These are phyloP conservation scores for Alviniconcha marisindica DNA, from an alignment of 1,140 invertebrate genomes.

Conservation along the genomic window DNA sequence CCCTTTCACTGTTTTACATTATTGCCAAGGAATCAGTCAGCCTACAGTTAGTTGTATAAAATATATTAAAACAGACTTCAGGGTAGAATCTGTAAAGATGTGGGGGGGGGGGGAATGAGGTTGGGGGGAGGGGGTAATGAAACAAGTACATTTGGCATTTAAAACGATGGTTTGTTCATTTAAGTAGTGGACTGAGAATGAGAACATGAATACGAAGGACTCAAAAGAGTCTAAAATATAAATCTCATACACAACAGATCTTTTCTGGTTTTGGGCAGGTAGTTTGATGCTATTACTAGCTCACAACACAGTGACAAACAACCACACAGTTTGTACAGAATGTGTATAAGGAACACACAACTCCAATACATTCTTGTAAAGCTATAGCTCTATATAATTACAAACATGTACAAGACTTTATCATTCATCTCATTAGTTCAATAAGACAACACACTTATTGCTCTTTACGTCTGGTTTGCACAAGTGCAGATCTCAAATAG, in stretches of 20 bases:
- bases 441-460: slow-evolving; percentile 11
- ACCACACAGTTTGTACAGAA: no score
- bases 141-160: neutral
- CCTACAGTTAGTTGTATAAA: no score
- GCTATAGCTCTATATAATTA: slow-evolving; percentile 17
- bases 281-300: slow-evolving; percentile 1
- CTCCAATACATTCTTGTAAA: neutral
- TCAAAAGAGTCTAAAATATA: slow-evolving; percentile 25
- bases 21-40: no score
- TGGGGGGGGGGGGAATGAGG: no score
- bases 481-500: slow-evolving; percentile 12
- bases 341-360: neutral
- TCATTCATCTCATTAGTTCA: neutral
- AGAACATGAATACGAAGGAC: neutral
- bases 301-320: neutral
- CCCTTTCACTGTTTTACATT: no score
- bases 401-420: slow-evolving; percentile 11
- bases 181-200: no score
- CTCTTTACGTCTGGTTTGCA: slow-evolving; percentile 25
- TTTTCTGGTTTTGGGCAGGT: slow-evolving; percentile 8
- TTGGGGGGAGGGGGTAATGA: no score
- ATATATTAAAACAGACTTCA: no score
- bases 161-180: no score
- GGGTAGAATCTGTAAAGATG: no score
- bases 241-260: neutral